Percentiles rank a stretch among this genome's conserved stretches.
Evolutionary conservation across 1,140 invertebrate species (phyloP).

Genomic region (Hycleus phaleratus): DNA sequence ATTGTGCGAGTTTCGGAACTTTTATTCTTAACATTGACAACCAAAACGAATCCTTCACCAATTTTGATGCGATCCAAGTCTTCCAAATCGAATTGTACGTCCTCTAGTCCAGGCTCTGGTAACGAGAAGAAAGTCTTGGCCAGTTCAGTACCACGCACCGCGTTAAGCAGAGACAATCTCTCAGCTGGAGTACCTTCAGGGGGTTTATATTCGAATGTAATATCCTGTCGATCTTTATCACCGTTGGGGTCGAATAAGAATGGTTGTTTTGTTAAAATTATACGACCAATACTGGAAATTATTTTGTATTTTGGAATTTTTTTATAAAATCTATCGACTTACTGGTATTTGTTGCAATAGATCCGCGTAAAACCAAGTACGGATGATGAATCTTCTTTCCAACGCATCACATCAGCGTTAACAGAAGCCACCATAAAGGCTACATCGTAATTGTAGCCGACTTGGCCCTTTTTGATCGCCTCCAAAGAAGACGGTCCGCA

Average conservation of each 20-base stretch:
- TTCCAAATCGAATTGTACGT: slow-evolving; percentile 59
- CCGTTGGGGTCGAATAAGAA: slow-evolving; percentile 62
- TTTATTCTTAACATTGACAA: slow-evolving; percentile 59
- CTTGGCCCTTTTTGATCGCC: slow-evolving; percentile 63
- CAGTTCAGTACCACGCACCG: slow-evolving; percentile 52
- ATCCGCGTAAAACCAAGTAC: slow-evolving; percentile 56
- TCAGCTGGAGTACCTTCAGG: slow-evolving; percentile 62
- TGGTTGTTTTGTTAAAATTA: slow-evolving; percentile 68
- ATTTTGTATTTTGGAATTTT: neutral
- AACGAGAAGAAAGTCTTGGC: slow-evolving; percentile 58
- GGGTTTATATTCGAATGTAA: slow-evolving; percentile 66
- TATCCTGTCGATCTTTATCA: slow-evolving; percentile 60
- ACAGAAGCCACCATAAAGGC: slow-evolving; percentile 62
- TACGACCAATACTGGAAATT: slow-evolving; percentile 57
- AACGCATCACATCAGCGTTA: slow-evolving; percentile 54
- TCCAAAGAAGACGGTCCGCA: slow-evolving; percentile 60
- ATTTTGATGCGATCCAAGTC: slow-evolving; percentile 62
- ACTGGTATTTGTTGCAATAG: slow-evolving; percentile 51
- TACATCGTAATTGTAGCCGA: slow-evolving; percentile 61
- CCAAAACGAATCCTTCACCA: slow-evolving; percentile 58
- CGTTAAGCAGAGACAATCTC: slow-evolving; percentile 59
- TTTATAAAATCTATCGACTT: slow-evolving; percentile 5
- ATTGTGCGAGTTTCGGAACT: slow-evolving; percentile 48
- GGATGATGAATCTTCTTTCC: slow-evolving; percentile 49
- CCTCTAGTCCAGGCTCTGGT: slow-evolving; percentile 48